These are phyloP conservation scores for Heterochromis multidens DNA, from an alignment of 2,113 vertebrate genomes.

Conservation along the genomic window DNA sequence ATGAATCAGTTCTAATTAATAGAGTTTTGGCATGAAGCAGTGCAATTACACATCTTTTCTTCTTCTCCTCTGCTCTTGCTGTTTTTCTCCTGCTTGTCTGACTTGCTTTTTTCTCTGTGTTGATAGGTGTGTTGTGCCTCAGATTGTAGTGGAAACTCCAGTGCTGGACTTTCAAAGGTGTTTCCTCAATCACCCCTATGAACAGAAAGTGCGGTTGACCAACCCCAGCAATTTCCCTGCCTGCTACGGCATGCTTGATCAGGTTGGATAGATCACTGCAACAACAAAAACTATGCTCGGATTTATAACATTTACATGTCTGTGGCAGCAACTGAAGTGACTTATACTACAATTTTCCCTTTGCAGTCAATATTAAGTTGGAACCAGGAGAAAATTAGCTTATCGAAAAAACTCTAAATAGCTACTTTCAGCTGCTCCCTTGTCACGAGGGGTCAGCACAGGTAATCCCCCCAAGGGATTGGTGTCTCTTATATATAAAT, in stretches of 20 bases:
- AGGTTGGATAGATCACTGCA: conserved; percentile 61
- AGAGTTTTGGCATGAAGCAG: not conserved
- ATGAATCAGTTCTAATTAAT: conserved; percentile 35
- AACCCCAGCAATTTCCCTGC: conserved; percentile 78
- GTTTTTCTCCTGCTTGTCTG: not conserved
- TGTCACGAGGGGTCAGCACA: not conserved
- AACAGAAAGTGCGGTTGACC: conserved; percentile 67
- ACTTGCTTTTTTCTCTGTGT: not conserved
- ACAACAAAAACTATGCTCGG: not conserved
- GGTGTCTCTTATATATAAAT: too few relatives aligned
- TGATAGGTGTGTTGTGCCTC: conserved; percentile 82
- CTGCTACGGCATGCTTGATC: conserved; percentile 75
- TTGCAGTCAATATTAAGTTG: not conserved
- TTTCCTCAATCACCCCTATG: conserved; percentile 76
- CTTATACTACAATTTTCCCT: not conserved
- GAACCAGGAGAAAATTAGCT: not conserved
- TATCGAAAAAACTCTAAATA: not conserved
- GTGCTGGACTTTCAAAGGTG: conserved; percentile 76
- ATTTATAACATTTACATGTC: not conserved
- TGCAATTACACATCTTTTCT: not conserved
- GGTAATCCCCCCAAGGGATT: not conserved
- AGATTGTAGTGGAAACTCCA: conserved; percentile 65
- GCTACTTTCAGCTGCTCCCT: not conserved
- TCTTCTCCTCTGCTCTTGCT: not conserved
- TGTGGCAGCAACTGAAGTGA: not conserved